Evolutionary conservation across 1,140 invertebrate species (phyloP), one percentile per base, ranked within the genome.

Genomic region (Limonius californicus): DNA sequence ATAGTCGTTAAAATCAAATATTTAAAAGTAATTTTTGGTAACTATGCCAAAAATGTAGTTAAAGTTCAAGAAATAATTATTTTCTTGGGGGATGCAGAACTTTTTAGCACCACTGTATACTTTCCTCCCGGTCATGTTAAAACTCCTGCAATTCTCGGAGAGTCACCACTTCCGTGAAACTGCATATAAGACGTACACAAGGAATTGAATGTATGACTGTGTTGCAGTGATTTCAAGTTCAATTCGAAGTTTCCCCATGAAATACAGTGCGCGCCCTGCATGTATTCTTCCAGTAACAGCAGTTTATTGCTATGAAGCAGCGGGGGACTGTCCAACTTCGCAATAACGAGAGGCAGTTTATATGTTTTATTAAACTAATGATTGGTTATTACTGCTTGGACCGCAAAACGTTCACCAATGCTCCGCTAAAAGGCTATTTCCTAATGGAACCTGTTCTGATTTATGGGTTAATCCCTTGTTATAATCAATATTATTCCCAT

Each of bases 301-400:
- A 50, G 45, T 50, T 50, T 50, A 50, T 50, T 50, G 16, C 45
- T 19, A 11, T 50, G 9, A 19, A 50, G 14, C 45, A 50, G 45
- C 45, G 14, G 45, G 45, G 16, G 14, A 50, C 45, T 18, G 45
- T 50, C 45, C 45, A 18, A 50, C 14, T 50, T 50, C 20, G 45
- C 45, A 50, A 50, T 50, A 50, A 50, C 45, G 14, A 19, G 16
- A 50, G 19, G 16, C 20, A 50, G 45, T 50, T 50, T 50, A 50
- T 50, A 21, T 50, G 14, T 50, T 50, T 50, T 50, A 50, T 50
- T 50, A 50, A 50, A 50, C 45, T 50, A 50, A 50, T 50, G 16
- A 50, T 50, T 50, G 35, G 35, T 39, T 39, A 39, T 39, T 39
- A 39, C 35, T 9, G n/a, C 35, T 39, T 39, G 35, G n/a, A 14